Base-by-base conservation (phyloP, 2,797 vertebrate species). In the Manis crassicaudata region DNA sequence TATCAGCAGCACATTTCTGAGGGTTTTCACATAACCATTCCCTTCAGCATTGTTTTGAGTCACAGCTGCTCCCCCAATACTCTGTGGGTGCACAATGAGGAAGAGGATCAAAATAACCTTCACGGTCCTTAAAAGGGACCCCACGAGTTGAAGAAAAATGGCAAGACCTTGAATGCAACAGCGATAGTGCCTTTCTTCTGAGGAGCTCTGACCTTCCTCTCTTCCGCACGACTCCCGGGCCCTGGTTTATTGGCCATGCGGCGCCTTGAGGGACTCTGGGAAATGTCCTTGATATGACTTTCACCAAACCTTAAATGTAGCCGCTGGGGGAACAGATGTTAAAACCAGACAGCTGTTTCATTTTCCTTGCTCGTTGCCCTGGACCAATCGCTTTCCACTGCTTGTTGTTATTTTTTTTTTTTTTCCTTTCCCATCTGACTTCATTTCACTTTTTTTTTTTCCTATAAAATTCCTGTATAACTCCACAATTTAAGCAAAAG, bases 1-100 rank as follows among this genome's bases (percentile, higher is more conserved):
- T 97, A 97, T 97, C 97, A 97, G 96, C 97, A 96, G 79, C 96
- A 92, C 83, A 94, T 96, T 98, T 97, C 97, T 97, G 97, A 1
- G 81, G 86, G 77, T 91, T 98, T 98, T 98, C 97, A 94, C 25
- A 29, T 97, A 97, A 96, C 96, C 0, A 0, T 95, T 92, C 94
- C 63, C 29, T 97, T 95, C 94, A 67, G 83, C 56, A 17, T 89
- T 90, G n/a, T 73, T 96, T 79, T 54, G 93, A 94, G 72, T 94
- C 77, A 88, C 56, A 97, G 77, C 79, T 50, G 13, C 37, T 73
- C 92, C 95, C 93, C 89, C 88, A 35, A 75, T 23, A 40, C 58
- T 70, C 9, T 7, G 14, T 5, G 21, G 76, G 73, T 14, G 17
- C 40, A 52, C 29, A 14, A 13, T 7, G 79, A 92, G 68, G 32